phyloP scores from a whole-genome alignment of 1,140 invertebrate species.

The Drosophila cardini region DNA sequence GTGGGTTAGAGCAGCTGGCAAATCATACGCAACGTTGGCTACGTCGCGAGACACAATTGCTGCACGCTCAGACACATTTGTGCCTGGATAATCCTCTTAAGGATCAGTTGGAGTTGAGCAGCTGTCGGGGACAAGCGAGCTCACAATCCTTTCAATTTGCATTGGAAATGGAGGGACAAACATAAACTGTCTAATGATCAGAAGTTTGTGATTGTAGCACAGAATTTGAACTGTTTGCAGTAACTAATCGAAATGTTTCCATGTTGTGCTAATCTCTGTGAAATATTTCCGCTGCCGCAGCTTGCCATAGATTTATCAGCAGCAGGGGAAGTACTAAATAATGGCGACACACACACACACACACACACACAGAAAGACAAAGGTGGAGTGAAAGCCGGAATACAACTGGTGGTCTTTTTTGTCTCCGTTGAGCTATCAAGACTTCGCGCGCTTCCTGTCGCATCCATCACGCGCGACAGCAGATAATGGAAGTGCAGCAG shows the following conservation, averaged over 20 bases:
- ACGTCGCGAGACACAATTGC: constrained; percentile 54
- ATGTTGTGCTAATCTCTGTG: constrained; percentile 78
- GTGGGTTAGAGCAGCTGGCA: not conserved
- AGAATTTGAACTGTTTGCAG: not conserved
- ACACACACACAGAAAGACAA: constrained; percentile 24
- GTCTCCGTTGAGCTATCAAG: constrained; percentile 57
- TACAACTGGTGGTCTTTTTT: constrained; percentile 25
- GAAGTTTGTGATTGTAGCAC: not conserved
- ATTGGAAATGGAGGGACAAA: constrained; percentile 60
- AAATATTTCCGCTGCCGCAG: constrained; percentile 68
- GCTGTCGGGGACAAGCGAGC: constrained; percentile 52
- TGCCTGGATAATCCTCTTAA: constrained; percentile 73
- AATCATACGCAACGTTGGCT: constrained; percentile 57
- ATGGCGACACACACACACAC: constrained; percentile 44
- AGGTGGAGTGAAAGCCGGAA: constrained; percentile 47
- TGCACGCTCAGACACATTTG: constrained; percentile 63
- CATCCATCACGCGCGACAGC: constrained; percentile 72
- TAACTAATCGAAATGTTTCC: constrained; percentile 70
- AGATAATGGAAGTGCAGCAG: constrained; percentile 53
- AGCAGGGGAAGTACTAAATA: constrained; percentile 65
- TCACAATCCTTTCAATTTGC: constrained; percentile 80
- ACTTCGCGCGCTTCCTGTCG: constrained; percentile 73
- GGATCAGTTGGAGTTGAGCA: constrained; percentile 57
- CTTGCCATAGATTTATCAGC: constrained; percentile 55
- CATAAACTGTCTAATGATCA: constrained; percentile 50